These are phyloP conservation scores for Medauroidea extradentata DNA, from an alignment of 1,140 invertebrate species.

Conservation along the genomic window DNA sequence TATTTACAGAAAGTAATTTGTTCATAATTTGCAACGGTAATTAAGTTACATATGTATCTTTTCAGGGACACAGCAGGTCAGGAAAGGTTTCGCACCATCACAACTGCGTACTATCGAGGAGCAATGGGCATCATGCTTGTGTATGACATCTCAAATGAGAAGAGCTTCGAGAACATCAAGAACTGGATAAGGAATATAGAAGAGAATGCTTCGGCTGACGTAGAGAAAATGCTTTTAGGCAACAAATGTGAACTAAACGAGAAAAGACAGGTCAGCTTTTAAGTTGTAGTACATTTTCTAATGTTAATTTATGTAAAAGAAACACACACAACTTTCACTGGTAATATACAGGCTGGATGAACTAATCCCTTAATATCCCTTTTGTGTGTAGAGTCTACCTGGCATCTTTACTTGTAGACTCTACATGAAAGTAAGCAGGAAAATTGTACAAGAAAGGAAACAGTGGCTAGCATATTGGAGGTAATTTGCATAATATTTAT, in stretches of 20 bases:
- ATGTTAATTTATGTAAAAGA: too few relatives aligned
- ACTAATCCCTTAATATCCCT: too few relatives aligned
- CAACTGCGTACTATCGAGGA: conserved; percentile 96
- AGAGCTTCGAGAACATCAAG: conserved; percentile 98
- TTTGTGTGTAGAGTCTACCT: too few relatives aligned
- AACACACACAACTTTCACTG: too few relatives aligned
- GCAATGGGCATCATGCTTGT: conserved; percentile 99
- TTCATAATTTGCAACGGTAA: background rate
- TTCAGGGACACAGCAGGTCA: conserved; percentile 93
- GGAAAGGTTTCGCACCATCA: conserved; percentile 95
- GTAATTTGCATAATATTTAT: too few relatives aligned
- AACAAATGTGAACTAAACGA: conserved; percentile 94
- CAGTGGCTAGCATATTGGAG: too few relatives aligned
- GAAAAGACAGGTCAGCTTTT: conserved; percentile 70
- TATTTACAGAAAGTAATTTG: background rate
- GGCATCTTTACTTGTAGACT: too few relatives aligned
- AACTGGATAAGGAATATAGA: conserved; percentile 99
- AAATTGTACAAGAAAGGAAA: too few relatives aligned
- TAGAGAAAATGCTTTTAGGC: conserved; percentile 92
- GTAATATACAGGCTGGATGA: too few relatives aligned
- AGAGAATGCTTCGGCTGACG: conserved; percentile 90
- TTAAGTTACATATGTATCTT: background rate
- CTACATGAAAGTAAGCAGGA: too few relatives aligned
- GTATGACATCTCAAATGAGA: conserved; percentile 97
- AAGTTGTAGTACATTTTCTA: too few relatives aligned